phyloP scores from a whole-genome alignment of 2,113 vertebrate genomes.

The Elephas maximus region DNA sequence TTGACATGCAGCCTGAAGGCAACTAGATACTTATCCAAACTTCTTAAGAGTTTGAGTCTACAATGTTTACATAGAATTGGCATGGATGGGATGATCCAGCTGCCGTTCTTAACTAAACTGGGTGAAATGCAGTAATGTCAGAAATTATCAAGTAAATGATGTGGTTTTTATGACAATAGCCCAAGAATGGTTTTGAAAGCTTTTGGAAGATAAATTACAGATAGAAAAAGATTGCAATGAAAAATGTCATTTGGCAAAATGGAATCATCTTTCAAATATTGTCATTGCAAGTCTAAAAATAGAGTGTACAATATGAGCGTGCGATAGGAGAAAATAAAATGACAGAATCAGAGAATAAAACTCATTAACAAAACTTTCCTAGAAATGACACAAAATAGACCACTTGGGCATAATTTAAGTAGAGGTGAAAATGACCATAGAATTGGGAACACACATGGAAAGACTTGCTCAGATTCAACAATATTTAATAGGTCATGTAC shows the following conservation, averaged over 20 bases:
- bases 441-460: neutral
- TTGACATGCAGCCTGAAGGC: neutral
- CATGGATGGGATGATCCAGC: neutral
- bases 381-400: neutral
- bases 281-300: slow-evolving; percentile 25
- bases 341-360: neutral
- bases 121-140: neutral
- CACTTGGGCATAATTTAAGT: neutral
- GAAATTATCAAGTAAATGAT: neutral
- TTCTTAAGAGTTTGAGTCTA: slow-evolving; percentile 40
- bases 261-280: slow-evolving; percentile 25
- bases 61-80: slow-evolving; percentile 1
- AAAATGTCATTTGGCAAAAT: slow-evolving; percentile 45
- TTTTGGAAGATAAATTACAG: slow-evolving; percentile 33
- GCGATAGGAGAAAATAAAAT: neutral
- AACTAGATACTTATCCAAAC: neutral
- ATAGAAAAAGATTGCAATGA: neutral
- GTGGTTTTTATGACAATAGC: slow-evolving; percentile 20
- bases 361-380: slow-evolving; percentile 32
- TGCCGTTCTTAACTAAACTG: neutral
- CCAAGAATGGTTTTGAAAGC: slow-evolving; percentile 49
- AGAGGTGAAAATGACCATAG: neutral
- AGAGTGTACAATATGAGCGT: neutral
- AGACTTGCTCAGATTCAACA: neutral
- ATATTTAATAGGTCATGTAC: neutral